Evolutionary conservation across 1,140 invertebrate genomes (phyloP).

Genomic region (Caerostris darwini): DNA sequence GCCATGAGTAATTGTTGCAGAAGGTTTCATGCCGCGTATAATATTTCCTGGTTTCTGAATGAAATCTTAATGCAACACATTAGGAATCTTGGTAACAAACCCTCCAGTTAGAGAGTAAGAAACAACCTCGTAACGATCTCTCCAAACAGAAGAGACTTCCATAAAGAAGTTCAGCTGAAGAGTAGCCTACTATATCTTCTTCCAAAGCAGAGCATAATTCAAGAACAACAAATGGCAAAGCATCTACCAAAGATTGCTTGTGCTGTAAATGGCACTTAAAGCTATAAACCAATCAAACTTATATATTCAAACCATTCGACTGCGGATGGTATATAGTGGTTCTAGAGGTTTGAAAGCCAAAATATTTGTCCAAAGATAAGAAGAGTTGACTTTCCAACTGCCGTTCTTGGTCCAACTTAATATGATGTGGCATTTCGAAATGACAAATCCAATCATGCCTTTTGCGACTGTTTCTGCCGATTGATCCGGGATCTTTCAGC

Average conservation of each 20-base stretch:
- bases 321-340: neutral
- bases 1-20: too few species aligned
- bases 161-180: neutral
- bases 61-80: neutral
- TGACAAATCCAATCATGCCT: conserved; percentile 81
- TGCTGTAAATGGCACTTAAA: neutral
- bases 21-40: too few species aligned
- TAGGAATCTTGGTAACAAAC: too few species aligned
- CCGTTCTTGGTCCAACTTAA: conserved; percentile 82
- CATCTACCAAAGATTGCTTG: neutral
- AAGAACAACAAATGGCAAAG: neutral
- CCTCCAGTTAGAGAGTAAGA: too few species aligned
- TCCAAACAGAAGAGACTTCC: too few species aligned
- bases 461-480: conserved; percentile 81
- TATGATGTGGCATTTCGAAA: conserved; percentile 79
- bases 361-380: too few species aligned
- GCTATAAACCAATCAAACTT: neutral
- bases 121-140: too few species aligned
- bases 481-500: conserved; percentile 80
- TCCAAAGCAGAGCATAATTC: neutral
- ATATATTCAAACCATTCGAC: neutral
- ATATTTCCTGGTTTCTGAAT: too few species aligned
- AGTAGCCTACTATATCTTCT: neutral
- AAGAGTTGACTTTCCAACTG: conserved; percentile 81
- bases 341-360: too few species aligned